phyloP scores from a whole-genome alignment of 1,140 invertebrate genomes.

The Drosophila kurseongensis region DNA sequence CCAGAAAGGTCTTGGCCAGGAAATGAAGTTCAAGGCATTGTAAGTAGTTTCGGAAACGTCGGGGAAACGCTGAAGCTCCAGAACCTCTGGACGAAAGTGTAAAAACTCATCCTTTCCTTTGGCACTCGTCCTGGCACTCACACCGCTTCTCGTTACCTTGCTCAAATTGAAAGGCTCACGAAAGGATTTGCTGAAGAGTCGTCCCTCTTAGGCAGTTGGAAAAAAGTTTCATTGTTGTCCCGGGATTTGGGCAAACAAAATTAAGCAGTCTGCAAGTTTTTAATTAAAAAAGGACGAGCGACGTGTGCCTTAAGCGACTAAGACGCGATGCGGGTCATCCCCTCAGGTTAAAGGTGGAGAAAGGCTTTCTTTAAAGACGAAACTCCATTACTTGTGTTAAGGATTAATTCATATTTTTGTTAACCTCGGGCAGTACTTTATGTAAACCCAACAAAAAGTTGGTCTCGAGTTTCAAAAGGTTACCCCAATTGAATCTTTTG shows the following conservation, averaged over 20 bases:
- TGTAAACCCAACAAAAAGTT: not conserved
- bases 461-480: no score
- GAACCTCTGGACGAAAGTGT: slow-evolving; percentile 50
- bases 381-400: slow-evolving; percentile 12
- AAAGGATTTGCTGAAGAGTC: slow-evolving; percentile 39
- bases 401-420: slow-evolving; percentile 17
- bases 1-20: slow-evolving; percentile 59
- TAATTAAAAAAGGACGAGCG: slow-evolving; percentile 79
- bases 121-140: slow-evolving; percentile 29
- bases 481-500: no score
- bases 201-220: slow-evolving; percentile 50
- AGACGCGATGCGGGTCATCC: slow-evolving; percentile 36
- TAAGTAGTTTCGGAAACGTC: slow-evolving; percentile 77
- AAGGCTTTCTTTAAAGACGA: slow-evolving; percentile 25
- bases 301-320: slow-evolving; percentile 63
- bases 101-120: slow-evolving; percentile 43
- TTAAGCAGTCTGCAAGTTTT: slow-evolving; percentile 83
- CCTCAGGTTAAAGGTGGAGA: not conserved
- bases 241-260: slow-evolving; percentile 81
- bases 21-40: slow-evolving; percentile 80
- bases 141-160: slow-evolving; percentile 53
- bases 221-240: slow-evolving; percentile 80
- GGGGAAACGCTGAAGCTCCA: slow-evolving; percentile 35
- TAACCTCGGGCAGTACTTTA: not conserved
- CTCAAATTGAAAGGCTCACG: slow-evolving; percentile 80